These are phyloP conservation scores for Takifugu bimaculatus DNA, from an alignment of 2,113 vertebrate genomes.

Conservation along the genomic window DNA sequence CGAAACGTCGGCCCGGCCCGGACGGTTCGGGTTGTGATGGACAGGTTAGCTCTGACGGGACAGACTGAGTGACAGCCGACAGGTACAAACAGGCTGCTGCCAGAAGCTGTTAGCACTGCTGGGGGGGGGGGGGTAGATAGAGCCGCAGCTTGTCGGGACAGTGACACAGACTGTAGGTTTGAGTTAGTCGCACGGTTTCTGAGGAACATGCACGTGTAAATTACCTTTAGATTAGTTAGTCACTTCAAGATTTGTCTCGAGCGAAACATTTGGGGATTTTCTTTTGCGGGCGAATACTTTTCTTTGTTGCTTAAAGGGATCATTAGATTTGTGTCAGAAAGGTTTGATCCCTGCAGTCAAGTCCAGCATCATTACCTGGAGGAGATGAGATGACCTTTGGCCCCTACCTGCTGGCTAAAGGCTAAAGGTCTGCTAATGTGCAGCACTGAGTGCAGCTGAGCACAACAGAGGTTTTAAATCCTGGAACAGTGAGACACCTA, in stretches of 20 bases:
- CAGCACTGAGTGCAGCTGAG: slow-evolving; percentile 16
- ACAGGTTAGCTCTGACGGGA: slow-evolving; percentile 1
- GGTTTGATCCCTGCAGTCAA: slow-evolving; percentile 10
- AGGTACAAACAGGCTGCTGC: slow-evolving; percentile 20
- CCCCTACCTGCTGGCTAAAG: slow-evolving; percentile 19
- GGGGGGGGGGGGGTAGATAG: neutral
- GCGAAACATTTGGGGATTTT: neutral
- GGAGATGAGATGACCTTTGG: slow-evolving; percentile 23
- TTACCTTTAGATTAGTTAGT: neutral
- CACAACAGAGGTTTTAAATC: neutral
- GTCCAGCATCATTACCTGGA: neutral
- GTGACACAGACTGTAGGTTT: slow-evolving; percentile 1
- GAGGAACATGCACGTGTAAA: neutral
- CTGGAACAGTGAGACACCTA: slow-evolving; percentile 53
- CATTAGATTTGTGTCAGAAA: slow-evolving; percentile 1
- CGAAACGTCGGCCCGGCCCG: slow-evolving; percentile 3
- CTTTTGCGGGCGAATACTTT: neutral
- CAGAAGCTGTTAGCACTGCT: slow-evolving; percentile 4
- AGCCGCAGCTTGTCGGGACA: neutral
- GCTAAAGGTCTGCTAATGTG: slow-evolving; percentile 28
- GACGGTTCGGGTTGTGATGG: neutral
- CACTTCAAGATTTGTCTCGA: neutral
- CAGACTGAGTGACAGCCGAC: slow-evolving; percentile 5
- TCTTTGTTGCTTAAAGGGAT: slow-evolving; percentile 4
- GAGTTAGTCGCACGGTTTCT: neutral